These are phyloP conservation scores for Lanius ludovicianus DNA, from an alignment of 2,113 vertebrate species.

Conservation along the genomic window DNA sequence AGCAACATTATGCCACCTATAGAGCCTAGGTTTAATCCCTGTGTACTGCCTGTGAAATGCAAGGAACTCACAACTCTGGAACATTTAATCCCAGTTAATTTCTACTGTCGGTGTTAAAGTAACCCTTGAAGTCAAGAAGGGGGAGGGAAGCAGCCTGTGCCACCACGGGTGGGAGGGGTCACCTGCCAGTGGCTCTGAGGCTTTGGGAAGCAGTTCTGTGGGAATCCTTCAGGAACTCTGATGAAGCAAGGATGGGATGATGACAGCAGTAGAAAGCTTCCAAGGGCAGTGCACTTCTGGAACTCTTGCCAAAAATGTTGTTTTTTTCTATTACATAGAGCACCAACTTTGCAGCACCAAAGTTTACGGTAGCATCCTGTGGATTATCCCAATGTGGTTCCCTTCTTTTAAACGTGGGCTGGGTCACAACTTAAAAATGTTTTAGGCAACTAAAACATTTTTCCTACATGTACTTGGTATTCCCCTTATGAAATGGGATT, in stretches of 20 bases:
- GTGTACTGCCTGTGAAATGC: neutral
- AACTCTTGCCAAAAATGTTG: neutral
- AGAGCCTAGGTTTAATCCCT: neutral
- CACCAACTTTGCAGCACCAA: neutral
- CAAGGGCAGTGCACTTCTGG: neutral
- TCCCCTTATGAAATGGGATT: neutral
- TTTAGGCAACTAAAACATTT: neutral
- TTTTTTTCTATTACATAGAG: neutral
- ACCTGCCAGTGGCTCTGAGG: rapidly evolving
- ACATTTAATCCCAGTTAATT: neutral
- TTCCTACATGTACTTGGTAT: neutral
- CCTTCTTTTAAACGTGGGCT: neutral
- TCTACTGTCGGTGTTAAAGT: neutral
- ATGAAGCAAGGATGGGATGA: neutral
- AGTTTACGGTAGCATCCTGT: neutral
- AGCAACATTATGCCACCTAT: neutral
- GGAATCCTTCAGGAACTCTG: neutral
- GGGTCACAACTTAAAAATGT: neutral
- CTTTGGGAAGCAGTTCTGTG: neutral
- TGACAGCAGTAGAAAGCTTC: neutral
- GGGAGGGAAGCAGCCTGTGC: neutral
- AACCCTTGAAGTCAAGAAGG: neutral
- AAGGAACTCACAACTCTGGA: rapidly evolving
- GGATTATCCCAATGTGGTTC: neutral
- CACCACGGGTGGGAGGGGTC: neutral